Conservation (phyloP, 2,113 vertebrate genomes). For the Grallaria varia region DNA sequence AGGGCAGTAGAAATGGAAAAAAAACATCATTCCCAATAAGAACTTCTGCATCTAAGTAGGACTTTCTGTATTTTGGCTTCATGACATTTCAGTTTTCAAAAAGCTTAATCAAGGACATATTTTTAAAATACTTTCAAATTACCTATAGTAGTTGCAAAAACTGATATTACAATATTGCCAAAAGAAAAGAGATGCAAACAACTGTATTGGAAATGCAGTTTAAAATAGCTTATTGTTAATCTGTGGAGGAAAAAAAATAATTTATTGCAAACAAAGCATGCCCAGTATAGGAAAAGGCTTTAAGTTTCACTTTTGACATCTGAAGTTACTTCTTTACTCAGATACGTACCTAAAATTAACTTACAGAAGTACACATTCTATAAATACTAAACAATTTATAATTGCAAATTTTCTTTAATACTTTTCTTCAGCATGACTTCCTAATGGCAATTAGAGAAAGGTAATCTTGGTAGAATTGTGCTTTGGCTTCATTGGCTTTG, state of each 20-base stretch:
- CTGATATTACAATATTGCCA: conserved; percentile 38
- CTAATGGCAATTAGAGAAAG: not conserved
- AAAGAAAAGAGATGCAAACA: conserved; percentile 22
- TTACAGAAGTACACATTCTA: not conserved
- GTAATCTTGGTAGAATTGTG: not conserved
- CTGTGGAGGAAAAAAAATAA: conserved; percentile 27
- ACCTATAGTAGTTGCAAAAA: conserved; percentile 20
- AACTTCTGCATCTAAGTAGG: conserved; percentile 28
- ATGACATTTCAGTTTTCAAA: conserved; percentile 49
- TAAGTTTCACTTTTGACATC: conserved; percentile 44
- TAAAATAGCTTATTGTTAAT: conserved; percentile 36
- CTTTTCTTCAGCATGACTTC: not conserved
- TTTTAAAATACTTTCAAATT: conserved; percentile 54
- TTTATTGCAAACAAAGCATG: conserved; percentile 24
- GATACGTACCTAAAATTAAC: not conserved
- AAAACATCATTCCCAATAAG: not conserved
- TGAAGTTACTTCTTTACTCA: not conserved
- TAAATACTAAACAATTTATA: not conserved
- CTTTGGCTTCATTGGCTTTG: not conserved
- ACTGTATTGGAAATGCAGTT: conserved; percentile 11
- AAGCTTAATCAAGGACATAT: conserved; percentile 29
- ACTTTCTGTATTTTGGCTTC: conserved; percentile 50
- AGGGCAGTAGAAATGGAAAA: not conserved
- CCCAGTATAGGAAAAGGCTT: not conserved
- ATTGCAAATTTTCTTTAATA: not conserved